phyloP scores from a whole-genome alignment of 2,888 invertebrate species.

The Polyommatus icarus region DNA sequence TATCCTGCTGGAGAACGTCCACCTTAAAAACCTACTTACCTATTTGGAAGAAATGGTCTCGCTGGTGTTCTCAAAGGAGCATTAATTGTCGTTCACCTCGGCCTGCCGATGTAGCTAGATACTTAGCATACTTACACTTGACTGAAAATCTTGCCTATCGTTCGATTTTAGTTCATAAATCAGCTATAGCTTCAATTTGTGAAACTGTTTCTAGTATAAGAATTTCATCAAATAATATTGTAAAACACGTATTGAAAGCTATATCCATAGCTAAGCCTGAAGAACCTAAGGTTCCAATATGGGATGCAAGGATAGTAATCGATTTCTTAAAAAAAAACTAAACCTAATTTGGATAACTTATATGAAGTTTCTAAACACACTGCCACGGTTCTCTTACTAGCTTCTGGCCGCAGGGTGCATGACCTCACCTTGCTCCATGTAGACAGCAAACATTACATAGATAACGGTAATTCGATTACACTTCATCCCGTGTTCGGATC shows the following conservation, averaged over 20 bases:
- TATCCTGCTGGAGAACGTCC: constrained; percentile 36
- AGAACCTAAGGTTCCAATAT: constrained; percentile 35
- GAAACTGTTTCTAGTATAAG: constrained; percentile 35
- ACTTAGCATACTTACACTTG: background rate
- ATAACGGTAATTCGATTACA: background rate
- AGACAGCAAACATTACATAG: background rate
- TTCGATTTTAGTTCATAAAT: constrained; percentile 42
- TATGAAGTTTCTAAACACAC: constrained; percentile 37
- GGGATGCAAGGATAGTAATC: constrained; percentile 38
- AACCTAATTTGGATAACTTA: constrained; percentile 28
- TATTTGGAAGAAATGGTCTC: constrained; percentile 36
- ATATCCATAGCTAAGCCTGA: constrained; percentile 27
- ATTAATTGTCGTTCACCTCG: constrained; percentile 22
- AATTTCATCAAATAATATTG: constrained; percentile 30
- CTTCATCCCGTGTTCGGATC: constrained; percentile 6
- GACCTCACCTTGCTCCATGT: constrained; percentile 12
- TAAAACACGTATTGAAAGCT: constrained; percentile 36
- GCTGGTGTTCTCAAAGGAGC: constrained; percentile 33
- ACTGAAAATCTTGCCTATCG: constrained; percentile 37
- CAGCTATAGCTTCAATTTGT: constrained; percentile 40
- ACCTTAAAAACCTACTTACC: constrained; percentile 37
- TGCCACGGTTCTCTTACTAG: constrained; percentile 36
- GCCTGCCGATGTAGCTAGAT: constrained; percentile 23
- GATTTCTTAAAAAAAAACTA: constrained; percentile 30
- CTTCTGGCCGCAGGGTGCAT: background rate